Percentiles rank a stretch among this genome's conserved stretches.
These are phyloP conservation scores for Narcine bancroftii DNA, from an alignment of 2,113 vertebrate genomes.

Conservation along the genomic window DNA sequence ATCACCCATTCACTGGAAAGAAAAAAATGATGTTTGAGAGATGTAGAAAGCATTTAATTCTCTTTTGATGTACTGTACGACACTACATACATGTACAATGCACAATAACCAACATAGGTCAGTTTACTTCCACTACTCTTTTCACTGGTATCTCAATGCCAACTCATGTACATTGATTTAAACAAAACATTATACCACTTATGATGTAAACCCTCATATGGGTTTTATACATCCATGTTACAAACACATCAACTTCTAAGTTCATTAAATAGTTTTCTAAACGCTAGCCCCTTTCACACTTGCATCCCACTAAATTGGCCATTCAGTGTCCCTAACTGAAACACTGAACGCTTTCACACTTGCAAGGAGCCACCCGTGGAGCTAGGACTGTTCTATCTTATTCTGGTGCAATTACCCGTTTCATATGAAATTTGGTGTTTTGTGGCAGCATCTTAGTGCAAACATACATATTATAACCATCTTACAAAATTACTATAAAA, in stretches of 20 bases:
- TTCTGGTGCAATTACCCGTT: too few species aligned
- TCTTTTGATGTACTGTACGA: background rate
- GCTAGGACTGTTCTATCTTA: too few species aligned
- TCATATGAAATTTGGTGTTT: too few species aligned
- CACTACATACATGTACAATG: background rate
- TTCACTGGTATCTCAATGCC: background rate
- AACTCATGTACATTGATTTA: background rate
- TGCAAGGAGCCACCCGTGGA: too few species aligned
- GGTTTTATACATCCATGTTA: background rate
- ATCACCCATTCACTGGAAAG: background rate
- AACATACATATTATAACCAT: too few species aligned
- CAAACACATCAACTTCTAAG: background rate
- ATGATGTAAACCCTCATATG: too few species aligned
- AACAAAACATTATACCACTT: background rate
- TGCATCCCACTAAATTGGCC: too few species aligned
- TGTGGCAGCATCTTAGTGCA: too few species aligned
- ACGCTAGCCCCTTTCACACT: too few species aligned
- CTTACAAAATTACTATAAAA: too few species aligned
- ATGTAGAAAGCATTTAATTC: background rate
- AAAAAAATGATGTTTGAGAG: background rate
- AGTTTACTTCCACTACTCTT: background rate
- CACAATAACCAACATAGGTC: background rate
- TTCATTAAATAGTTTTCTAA: background rate
- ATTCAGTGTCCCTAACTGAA: too few species aligned
- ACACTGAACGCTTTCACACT: too few species aligned